phyloP scores from a whole-genome alignment of 35 echinoderm and acorn worm genomes.

The Strongylocentrotus purpuratus region DNA sequence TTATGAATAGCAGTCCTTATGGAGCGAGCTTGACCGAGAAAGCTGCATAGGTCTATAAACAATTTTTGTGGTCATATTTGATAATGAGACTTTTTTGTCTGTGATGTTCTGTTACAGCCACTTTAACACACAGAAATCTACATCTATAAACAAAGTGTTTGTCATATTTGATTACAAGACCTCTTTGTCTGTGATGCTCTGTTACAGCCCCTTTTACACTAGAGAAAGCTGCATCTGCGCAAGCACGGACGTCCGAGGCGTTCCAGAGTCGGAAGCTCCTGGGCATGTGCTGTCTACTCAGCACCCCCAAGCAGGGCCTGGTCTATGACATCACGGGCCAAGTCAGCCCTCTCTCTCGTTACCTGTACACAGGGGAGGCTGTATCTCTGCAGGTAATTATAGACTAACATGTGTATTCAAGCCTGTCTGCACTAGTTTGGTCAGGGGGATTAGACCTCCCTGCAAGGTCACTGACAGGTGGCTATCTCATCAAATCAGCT shows the following conservation, averaged over 20 bases:
- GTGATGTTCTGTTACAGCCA: not conserved
- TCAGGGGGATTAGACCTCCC: too few relatives aligned
- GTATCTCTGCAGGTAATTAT: slow-evolving; percentile 6
- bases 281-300: slow-evolving; percentile 35
- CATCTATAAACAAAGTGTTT: not conserved
- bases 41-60: not conserved
- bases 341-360: slow-evolving; percentile 33
- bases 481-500: too few relatives aligned
- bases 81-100: not conserved
- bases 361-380: slow-evolving; percentile 25
- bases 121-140: not conserved
- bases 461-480: too few relatives aligned
- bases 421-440: too few relatives aligned
- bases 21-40: too few relatives aligned
- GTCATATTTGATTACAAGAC: too few relatives aligned
- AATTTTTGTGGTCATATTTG: not conserved
- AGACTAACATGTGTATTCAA: too few relatives aligned
- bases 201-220: slow-evolving; percentile 8
- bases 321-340: slow-evolving; percentile 37
- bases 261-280: not conserved
- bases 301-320: slow-evolving; percentile 37
- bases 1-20: too few relatives aligned
- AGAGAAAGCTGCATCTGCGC: not conserved
- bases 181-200: not conserved
- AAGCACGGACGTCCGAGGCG: not conserved